Evolutionary conservation across 1,140 invertebrate genomes (phyloP).

Genomic region (Drosophila parabipectinata): DNA sequence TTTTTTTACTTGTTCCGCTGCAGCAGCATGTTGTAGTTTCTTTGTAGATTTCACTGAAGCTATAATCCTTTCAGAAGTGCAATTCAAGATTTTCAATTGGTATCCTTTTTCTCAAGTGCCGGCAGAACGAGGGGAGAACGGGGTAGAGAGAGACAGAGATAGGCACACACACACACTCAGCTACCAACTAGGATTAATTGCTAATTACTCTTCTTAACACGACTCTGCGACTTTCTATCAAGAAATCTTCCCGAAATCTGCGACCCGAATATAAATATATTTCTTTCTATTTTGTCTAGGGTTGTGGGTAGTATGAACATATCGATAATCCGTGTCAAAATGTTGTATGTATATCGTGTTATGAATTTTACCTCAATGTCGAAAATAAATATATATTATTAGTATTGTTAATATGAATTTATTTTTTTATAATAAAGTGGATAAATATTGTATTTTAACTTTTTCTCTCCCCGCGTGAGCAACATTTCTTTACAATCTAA

Average conservation of each 20-base stretch:
- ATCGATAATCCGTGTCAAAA: not conserved
- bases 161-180: constrained; percentile 8
- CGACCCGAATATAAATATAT: not conserved
- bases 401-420: no score
- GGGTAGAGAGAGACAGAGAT: constrained; percentile 1
- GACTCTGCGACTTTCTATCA: constrained; percentile 4
- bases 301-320: not conserved
- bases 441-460: no score
- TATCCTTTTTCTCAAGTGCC: constrained; percentile 15
- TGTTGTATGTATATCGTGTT: no score
- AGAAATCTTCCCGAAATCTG: constrained; percentile 10
- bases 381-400: no score
- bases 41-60: constrained; percentile 9
- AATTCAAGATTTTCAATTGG: constrained; percentile 7
- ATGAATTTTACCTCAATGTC: no score
- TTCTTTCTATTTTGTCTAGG: not conserved
- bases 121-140: not conserved
- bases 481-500: no score
- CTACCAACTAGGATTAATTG: constrained; percentile 10
- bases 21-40: constrained; percentile 66
- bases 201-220: constrained; percentile 33
- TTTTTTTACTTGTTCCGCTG: constrained; percentile 81
- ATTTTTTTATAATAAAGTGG: no score
- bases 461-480: no score
- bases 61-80: constrained; percentile 1